These are phyloP conservation scores for Falco punctatus DNA, from an alignment of 2,113 vertebrate species.

Conservation along the genomic window DNA sequence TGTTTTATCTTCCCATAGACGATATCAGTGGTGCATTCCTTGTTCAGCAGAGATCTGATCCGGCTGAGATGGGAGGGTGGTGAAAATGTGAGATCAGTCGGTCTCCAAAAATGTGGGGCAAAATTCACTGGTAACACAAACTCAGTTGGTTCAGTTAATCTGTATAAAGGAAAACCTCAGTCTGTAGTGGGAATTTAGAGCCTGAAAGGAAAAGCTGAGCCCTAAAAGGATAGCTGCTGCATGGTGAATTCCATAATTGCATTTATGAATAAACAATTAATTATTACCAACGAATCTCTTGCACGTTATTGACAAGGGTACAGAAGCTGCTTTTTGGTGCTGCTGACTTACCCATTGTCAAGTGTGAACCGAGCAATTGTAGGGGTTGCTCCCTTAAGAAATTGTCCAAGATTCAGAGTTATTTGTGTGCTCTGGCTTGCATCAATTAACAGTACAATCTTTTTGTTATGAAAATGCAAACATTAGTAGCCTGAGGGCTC, in stretches of 20 bases:
- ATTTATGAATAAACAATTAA: constrained; percentile 7
- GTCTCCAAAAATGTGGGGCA: not conserved
- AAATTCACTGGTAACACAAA: not conserved
- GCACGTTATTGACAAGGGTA: not conserved
- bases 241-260: not conserved
- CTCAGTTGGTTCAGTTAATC: not conserved
- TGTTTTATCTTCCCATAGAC: not conserved
- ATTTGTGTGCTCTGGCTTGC: constrained; percentile 12
- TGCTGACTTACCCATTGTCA: constrained; percentile 2
- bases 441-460: constrained; percentile 46
- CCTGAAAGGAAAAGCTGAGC: not conserved
- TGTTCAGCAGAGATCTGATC: not conserved
- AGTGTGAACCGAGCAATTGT: constrained; percentile 24
- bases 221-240: not conserved
- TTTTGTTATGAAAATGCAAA: constrained; percentile 53
- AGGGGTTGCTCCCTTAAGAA: constrained; percentile 33
- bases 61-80: not conserved
- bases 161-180: not conserved
- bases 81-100: not conserved
- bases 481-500: constrained; percentile 19
- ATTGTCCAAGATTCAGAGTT: constrained; percentile 15
- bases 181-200: not conserved
- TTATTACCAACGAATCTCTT: not conserved
- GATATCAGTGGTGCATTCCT: not conserved
- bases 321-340: not conserved